Base-by-base conservation (phyloP, 2,113 vertebrate genomes). In the Hemiprocne comata region DNA sequence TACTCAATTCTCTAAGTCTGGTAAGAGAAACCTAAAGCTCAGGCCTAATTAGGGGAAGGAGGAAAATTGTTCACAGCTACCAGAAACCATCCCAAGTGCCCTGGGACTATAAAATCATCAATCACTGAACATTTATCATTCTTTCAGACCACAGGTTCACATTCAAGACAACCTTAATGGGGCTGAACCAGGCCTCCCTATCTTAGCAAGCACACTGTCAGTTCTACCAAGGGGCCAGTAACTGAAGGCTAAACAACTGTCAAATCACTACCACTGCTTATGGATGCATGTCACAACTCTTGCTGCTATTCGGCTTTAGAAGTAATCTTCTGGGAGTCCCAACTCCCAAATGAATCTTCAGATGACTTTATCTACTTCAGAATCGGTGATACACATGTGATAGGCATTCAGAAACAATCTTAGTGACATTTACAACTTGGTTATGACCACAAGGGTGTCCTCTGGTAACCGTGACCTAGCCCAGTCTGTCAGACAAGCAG, bases 111-210 rank as follows among this genome's bases (percentile, higher is more conserved):
- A 97, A 97, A 98, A 98, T 98, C 98, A 98, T 98, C 98, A 98
- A 98, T 98, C 98, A 98, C 85, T 97, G 94, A 98, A 97, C 97
- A 97, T 97, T 98, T 96, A 97, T 98, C 97, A 97, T 98, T 98
- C 97, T 95, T 95, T 90, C 94, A 98, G 97, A 94, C 96, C 57
- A 26, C 88, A 97, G 98, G 97, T 94, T 97, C 97, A 89, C 94
- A 84, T 86, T 89, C 33, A 95, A 95, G 94, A 89, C 96, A 97
- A 97, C 98, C 97, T 97, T 98, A 98, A 98, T 96, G 88, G 93
- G 96, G 86, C 93, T 97, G 95, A 95, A 98, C 96, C 71, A 94
- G 95, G 94, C 90, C 96, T 96, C 89, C 88, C 80, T 88, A 87
- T 96, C 97, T 97, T 92, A 89, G 93, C 88, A 90, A 82, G 92